Conservation (phyloP, 2,888 invertebrate genomes). For the Tipula lateralis region DNA sequence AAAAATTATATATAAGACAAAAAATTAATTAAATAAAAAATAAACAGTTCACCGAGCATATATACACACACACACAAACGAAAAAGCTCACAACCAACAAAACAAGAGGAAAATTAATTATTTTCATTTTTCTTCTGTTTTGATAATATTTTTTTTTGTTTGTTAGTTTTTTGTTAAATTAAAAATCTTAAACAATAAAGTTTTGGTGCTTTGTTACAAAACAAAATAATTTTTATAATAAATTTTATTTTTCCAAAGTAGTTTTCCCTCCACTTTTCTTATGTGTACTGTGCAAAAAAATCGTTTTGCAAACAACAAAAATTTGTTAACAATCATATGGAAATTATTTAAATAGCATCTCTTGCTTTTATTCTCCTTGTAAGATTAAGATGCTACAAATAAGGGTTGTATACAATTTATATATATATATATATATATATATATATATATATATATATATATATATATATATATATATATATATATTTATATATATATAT, state of each 20-base stretch:
- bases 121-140: neutral
- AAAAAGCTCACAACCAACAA: neutral
- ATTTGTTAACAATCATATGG: neutral
- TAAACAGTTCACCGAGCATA: neutral
- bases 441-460: too few relatives aligned
- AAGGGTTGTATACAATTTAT: neutral
- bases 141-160: neutral
- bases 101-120: constrained; percentile 24
- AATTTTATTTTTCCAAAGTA: neutral
- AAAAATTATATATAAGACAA: neutral
- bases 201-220: neutral
- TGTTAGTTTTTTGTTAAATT: neutral
- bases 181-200: constrained; percentile 4
- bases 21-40: constrained; percentile 14
- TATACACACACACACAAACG: neutral
- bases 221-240: neutral
- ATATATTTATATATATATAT: too few relatives aligned
- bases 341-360: neutral
- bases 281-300: neutral
- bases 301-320: neutral
- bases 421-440: too few relatives aligned
- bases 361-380: neutral
- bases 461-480: too few relatives aligned
- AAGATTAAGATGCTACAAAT: neutral
- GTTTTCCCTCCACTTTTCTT: neutral